Evolutionary conservation across 2,113 vertebrate species (phyloP).

Genomic region (Zosterops pallidus): DNA sequence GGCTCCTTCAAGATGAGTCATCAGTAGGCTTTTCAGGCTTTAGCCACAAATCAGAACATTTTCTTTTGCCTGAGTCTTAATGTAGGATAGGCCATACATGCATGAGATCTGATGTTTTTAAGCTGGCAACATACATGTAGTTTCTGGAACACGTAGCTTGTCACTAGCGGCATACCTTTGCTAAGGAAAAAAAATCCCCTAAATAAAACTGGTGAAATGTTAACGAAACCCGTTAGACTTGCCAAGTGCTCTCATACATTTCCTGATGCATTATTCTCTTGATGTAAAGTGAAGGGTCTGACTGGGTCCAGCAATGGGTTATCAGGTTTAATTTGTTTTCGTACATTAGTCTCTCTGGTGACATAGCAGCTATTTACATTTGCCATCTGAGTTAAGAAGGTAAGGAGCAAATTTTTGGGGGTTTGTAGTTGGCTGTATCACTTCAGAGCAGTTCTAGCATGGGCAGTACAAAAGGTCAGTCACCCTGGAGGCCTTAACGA

Average conservation of each 20-base stretch:
- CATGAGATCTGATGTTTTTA: neutral
- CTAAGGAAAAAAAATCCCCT: neutral
- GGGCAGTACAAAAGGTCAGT: neutral
- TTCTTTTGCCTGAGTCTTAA: neutral
- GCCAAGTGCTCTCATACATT: neutral
- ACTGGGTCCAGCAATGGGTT: neutral
- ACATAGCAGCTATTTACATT: neutral
- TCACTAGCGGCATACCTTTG: neutral
- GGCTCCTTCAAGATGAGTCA: neutral
- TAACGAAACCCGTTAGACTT: neutral
- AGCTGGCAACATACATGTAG: neutral
- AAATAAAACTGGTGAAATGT: neutral
- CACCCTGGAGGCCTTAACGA: neutral
- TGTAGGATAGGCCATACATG: rapidly evolving
- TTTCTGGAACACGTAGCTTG: neutral
- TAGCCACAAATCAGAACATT: neutral
- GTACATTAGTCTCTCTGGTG: neutral
- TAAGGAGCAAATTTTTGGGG: rapidly evolving
- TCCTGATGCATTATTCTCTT: neutral
- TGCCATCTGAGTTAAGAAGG: neutral
- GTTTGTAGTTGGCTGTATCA: too few relatives aligned
- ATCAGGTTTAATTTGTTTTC: neutral
- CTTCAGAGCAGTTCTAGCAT: neutral
- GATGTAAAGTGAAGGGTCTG: neutral
- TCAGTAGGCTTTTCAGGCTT: neutral